Percentiles rank a stretch among this genome's conserved stretches.
Conservation (phyloP, 2,113 vertebrate species). For the Saguinus midas region DNA sequence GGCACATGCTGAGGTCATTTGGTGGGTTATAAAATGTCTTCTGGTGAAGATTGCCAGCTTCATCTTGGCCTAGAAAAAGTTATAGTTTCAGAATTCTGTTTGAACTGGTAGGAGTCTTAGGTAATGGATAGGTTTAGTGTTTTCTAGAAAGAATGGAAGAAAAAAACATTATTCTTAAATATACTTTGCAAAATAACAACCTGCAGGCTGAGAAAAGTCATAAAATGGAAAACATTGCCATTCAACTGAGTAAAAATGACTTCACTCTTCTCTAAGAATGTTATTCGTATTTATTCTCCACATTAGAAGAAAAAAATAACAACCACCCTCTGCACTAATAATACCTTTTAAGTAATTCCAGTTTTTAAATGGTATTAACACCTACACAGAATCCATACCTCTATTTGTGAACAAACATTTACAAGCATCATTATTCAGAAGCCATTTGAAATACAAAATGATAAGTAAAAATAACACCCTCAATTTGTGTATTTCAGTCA, state of each 20-base stretch:
- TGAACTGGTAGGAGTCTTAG: slow-evolving; percentile 50
- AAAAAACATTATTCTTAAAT: slow-evolving; percentile 52
- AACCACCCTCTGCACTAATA: slow-evolving; percentile 24
- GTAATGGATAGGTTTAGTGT: slow-evolving; percentile 57
- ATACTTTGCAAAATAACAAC: slow-evolving; percentile 70
- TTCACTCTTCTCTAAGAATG: slow-evolving; percentile 44
- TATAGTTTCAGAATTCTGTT: slow-evolving; percentile 60
- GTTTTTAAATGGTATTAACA: slow-evolving; percentile 56
- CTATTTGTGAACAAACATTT: slow-evolving; percentile 70
- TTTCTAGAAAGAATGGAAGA: slow-evolving; percentile 55
- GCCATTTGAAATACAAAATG: slow-evolving; percentile 59
- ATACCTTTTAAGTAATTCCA: slow-evolving; percentile 29
- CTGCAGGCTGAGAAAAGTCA: slow-evolving; percentile 46
- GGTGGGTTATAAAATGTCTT: background rate
- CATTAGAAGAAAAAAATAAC: slow-evolving; percentile 55
- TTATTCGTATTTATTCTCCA: slow-evolving; percentile 67
- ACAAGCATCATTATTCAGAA: slow-evolving; percentile 57
- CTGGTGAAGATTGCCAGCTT: slow-evolving; percentile 1
- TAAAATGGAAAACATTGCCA: slow-evolving; percentile 56
- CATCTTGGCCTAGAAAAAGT: slow-evolving; percentile 69
- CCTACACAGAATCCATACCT: slow-evolving; percentile 48
- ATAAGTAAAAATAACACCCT: slow-evolving; percentile 75
- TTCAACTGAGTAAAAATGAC: slow-evolving; percentile 51
- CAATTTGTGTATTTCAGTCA: slow-evolving; percentile 27
- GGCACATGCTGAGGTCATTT: background rate